Conservation (phyloP, 1,140 invertebrate species). For the Forficula auricularia region DNA sequence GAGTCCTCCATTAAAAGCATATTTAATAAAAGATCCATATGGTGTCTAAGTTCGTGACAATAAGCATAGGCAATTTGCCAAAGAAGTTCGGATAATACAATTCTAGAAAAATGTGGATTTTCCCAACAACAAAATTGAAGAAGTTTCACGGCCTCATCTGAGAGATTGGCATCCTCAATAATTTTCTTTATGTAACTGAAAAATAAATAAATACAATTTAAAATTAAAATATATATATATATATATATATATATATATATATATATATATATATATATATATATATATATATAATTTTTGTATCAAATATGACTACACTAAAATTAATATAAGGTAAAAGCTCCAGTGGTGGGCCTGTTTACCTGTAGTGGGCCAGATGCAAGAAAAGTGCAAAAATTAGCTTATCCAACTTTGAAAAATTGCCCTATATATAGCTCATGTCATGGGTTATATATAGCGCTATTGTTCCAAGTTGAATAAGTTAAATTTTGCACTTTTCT, state of each 20-base stretch:
- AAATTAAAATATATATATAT: conserved; percentile 3
- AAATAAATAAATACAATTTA: conserved; percentile 12
- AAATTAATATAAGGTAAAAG: too few species aligned
- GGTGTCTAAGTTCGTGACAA: conserved; percentile 81
- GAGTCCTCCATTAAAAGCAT: conserved; percentile 84
- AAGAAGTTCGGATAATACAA: conserved; percentile 71
- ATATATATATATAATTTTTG: conserved; percentile 8
- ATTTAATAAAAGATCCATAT: conserved; percentile 73
- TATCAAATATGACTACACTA: too few species aligned
- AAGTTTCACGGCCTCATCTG: conserved; percentile 76
- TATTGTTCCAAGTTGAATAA: too few species aligned
- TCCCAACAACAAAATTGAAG: conserved; percentile 91
- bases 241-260: conserved; percentile 8
- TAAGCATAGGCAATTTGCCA: conserved; percentile 91
- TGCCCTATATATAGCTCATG: too few species aligned
- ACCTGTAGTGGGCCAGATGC: too few species aligned
- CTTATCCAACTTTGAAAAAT: too few species aligned
- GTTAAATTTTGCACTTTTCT: too few species aligned
- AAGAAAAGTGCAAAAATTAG: too few species aligned
- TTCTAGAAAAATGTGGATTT: conserved; percentile 79
- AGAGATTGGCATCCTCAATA: conserved; percentile 80
- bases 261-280: conserved; percentile 9
- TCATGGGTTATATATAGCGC: too few species aligned
- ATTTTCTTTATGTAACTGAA: conserved; percentile 83
- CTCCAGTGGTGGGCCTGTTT: too few species aligned